These are phyloP conservation scores for Drosophila pachea DNA, from an alignment of 1,140 invertebrate genomes.

Conservation along the genomic window DNA sequence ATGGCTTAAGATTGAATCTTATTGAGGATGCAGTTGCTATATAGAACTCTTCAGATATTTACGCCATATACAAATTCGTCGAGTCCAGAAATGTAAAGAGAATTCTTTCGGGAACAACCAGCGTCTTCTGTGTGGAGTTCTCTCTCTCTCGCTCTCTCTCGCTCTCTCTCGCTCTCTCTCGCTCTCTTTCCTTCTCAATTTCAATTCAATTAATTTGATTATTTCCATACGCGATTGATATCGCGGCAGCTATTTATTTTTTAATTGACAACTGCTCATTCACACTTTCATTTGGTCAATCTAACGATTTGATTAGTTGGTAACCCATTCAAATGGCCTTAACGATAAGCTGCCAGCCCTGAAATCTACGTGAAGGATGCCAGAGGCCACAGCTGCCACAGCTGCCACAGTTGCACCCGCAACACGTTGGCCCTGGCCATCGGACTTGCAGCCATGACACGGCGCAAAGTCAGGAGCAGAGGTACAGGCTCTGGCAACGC, in stretches of 20 bases:
- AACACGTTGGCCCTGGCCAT: conserved; percentile 13
- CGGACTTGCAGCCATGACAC: conserved; percentile 33
- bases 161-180: no score
- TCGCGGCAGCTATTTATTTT: not conserved
- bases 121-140: no score
- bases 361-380: conserved; percentile 4
- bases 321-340: conserved; percentile 4
- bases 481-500: conserved; percentile 23
- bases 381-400: conserved; percentile 26
- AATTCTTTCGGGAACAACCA: no score
- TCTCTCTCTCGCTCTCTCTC: no score
- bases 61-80: no score
- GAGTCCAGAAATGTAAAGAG: no score
- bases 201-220: not conserved
- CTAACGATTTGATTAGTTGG: conserved; percentile 11
- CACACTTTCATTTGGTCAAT: conserved; percentile 4
- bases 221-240: not conserved
- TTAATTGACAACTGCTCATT: conserved; percentile 15
- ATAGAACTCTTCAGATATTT: no score
- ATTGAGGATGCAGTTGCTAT: no score
- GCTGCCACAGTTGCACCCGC: conserved; percentile 30
- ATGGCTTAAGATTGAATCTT: no score
- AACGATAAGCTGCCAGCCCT: conserved; percentile 21
- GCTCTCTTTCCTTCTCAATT: not conserved
- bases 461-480: conserved; percentile 22